Evolutionary conservation across 2,888 invertebrate genomes (phyloP), one percentile per base, ranked within the genome.

Genomic region (Ditylenchus weischeri): DNA sequence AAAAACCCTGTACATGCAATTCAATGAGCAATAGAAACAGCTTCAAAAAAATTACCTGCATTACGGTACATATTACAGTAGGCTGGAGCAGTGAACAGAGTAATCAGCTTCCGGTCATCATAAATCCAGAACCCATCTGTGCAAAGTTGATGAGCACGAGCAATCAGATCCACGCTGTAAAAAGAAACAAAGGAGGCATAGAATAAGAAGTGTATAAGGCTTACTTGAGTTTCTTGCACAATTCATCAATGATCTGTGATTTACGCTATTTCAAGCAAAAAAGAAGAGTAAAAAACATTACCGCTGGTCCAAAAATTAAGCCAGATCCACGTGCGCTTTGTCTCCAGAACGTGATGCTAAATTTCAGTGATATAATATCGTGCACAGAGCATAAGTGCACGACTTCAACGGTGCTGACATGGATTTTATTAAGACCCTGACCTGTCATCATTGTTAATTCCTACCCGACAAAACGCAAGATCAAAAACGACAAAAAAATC

Each of bases 61-160:
- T 76, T 76, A 50, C 71, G 68, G 63, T 71, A 75, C 6, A 73
- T 47, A 51, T 76, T 76, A 54, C 76, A 74, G 61, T 76, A 76
- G 50, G 72, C 62, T 8, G 76, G 76, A 0, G 76, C 76, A 15
- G 69, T 69, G 68, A 76, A 76, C 13, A 76, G 69, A 11, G 76
- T 76, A 49, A 76, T 68, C 36, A 76, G 57, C 50, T 69, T 66
- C n/a, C 64, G 48, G n/a, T 68, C 66, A n/a, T 68, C 62, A 19
- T 74, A 68, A 2, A 68, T 59, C 75, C 75, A 75, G 64, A 73
- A 75, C 11, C 76, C 76, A 54, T 76, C 76, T 57, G 73, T 71
- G 65, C 75, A 75, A 65, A 76, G 66, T 60, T 75, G 75, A 65
- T 75, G 75, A 13, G 74, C 75, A 3, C 75, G 70, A 11, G 72